Conservation (phyloP, 2,888 invertebrate species). For the Apantesis nais region DNA sequence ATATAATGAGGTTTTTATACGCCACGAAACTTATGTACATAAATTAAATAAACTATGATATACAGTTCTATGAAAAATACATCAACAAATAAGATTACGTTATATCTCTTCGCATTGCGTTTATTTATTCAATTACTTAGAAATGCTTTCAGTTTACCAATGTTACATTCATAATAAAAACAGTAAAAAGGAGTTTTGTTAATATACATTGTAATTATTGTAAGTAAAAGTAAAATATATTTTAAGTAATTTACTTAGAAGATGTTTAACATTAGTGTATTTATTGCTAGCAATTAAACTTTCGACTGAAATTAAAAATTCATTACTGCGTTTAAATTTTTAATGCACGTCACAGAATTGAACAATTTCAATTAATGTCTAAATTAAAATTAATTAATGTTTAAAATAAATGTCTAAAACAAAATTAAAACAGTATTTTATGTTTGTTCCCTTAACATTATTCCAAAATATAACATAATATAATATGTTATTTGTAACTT, state of each 20-base stretch:
- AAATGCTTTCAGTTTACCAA: conserved; percentile 5
- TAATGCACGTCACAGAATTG: not conserved
- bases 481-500: not conserved
- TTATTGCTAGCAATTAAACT: not conserved
- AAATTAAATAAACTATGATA: not conserved
- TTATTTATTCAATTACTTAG: conserved; percentile 12
- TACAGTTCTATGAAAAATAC: conserved; percentile 5
- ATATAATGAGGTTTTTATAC: not conserved
- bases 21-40: not conserved
- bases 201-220: not conserved
- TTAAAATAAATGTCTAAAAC: not conserved
- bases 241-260: not conserved
- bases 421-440: not conserved
- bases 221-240: not conserved
- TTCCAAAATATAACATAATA: no score
- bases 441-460: no score
- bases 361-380: not conserved
- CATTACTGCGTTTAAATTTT: not conserved
- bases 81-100: conserved; percentile 6
- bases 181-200: not conserved
- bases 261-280: not conserved
- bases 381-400: not conserved
- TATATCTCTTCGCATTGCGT: conserved; percentile 1
- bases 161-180: conserved; percentile 1
- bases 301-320: not conserved